Evolutionary conservation across 2,888 invertebrate species (phyloP).

Genomic region (Leuctra nigra): DNA sequence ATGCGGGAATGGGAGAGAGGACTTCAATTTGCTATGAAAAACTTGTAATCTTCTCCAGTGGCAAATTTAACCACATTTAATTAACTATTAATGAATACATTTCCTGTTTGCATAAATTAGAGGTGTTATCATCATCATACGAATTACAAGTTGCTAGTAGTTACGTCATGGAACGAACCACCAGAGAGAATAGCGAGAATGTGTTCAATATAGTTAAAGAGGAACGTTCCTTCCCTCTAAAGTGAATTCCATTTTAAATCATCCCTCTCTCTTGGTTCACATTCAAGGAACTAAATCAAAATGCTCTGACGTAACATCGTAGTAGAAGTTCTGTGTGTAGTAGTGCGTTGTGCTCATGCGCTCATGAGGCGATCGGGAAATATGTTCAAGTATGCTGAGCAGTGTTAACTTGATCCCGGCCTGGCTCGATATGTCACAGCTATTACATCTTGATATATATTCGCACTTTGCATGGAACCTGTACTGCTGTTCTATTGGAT

Average conservation of each 20-base stretch:
- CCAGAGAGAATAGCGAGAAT: not conserved
- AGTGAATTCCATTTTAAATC: not conserved
- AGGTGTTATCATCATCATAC: conserved; percentile 10
- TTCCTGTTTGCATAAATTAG: conserved; percentile 15
- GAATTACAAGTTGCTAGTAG: conserved; percentile 14
- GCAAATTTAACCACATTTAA: conserved; percentile 4
- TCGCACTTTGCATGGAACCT: too few species aligned
- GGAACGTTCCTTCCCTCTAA: conserved; percentile 2
- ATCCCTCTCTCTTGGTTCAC: not conserved
- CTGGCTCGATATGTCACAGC: too few species aligned
- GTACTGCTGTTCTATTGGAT: too few species aligned
- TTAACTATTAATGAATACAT: conserved; percentile 17
- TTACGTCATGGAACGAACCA: not conserved
- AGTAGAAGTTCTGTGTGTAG: conserved; percentile 6
- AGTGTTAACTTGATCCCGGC: too few species aligned
- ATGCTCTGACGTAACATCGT: conserved; percentile 12
- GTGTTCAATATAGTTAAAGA: conserved; percentile 12
- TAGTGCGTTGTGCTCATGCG: too few species aligned
- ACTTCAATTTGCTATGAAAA: not conserved
- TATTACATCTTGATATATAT: too few species aligned
- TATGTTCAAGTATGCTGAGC: too few species aligned
- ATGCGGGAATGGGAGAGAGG: not conserved
- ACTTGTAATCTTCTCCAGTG: not conserved
- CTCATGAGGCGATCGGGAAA: too few species aligned
- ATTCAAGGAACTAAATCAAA: conserved; percentile 16